Evolutionary conservation across 2,113 vertebrate species (phyloP).

Genomic region (Grammomys dolichurus): DNA sequence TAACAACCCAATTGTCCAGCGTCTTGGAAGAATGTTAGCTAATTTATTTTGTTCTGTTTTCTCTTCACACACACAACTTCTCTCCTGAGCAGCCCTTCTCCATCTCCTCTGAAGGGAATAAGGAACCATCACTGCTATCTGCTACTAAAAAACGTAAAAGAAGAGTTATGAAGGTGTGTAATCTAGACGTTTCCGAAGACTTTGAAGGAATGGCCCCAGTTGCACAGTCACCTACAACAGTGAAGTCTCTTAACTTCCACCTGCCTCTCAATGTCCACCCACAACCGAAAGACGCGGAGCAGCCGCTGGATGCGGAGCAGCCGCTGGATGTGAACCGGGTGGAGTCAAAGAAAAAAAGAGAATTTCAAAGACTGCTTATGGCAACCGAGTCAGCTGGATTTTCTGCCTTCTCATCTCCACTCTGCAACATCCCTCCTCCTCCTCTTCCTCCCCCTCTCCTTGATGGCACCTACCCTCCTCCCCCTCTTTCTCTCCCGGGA

Average conservation of each 20-base stretch:
- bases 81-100: constrained; percentile 20
- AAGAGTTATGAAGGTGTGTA: fast-evolving
- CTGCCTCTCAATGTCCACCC: fast-evolving
- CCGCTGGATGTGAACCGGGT: not conserved
- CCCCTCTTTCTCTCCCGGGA: not conserved
- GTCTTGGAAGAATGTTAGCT: not conserved
- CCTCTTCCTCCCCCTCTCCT: not conserved
- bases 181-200: not conserved
- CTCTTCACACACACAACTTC: not conserved
- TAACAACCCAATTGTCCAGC: not conserved
- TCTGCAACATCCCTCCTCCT: too few species aligned
- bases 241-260: fast-evolving
- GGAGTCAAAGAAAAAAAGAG: not conserved
- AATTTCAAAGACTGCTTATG: fast-evolving
- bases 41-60: not conserved
- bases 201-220: fast-evolving
- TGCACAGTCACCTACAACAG: not conserved
- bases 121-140: fast-evolving
- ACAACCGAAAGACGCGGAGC: fast-evolving
- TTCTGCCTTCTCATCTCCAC: not conserved
- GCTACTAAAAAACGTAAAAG: not conserved
- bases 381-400: fast-evolving
- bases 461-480: not conserved
- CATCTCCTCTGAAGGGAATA: not conserved
- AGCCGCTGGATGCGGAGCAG: not conserved